Evolutionary conservation across 2,113 vertebrate species (phyloP), one percentile per base, ranked within the genome.

Genomic region (Neotragus moschatus): DNA sequence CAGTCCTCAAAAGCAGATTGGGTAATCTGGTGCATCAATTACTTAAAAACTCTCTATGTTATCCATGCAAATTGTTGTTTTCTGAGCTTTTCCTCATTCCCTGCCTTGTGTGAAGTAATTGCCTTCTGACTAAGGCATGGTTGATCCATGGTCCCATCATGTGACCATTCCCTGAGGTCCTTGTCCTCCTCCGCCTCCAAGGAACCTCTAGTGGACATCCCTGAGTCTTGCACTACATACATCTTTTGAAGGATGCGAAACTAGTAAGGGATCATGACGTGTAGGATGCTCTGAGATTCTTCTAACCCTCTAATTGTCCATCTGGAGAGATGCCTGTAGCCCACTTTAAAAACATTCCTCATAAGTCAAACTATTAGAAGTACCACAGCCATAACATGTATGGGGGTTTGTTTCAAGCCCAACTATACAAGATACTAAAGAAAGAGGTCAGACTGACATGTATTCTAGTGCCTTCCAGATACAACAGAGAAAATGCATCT

Each of bases 401-500:
- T 58, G 25, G 28, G 28, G 30, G 23, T 36, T 51, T 88, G 39
- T 58, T 90, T 36, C 43, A 95, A 79, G 66, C 4, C n/a, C 66
- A 43, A 9, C 28, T 73, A 49, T 13, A 3, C 6, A 75, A 51
- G 30, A 60, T 15, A 33, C 39, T 39, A 86, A n/a, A 88, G 43
- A 28, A 75, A 56, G 39, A 61, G 56, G 61, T 94, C 43, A 96
- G 26, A 84, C 45, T 33, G 63, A 73, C 25, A 49, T 43, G 77
- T 39, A 45, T 51, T 77, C 61, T 53, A 85, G n/a, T 14, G 82
- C 19, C 33, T 94, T 84, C 47, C n/a, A 92, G 47, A 88, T 70
- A 47, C 26, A 66, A n/a, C 4, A 63, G 84, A 95, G 39, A 87
- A 94, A 95, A 90, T 63, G 11, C 7, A 36, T 49, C 17, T 73